Conservation (phyloP, 1,140 invertebrate species). For the Musca domestica region DNA sequence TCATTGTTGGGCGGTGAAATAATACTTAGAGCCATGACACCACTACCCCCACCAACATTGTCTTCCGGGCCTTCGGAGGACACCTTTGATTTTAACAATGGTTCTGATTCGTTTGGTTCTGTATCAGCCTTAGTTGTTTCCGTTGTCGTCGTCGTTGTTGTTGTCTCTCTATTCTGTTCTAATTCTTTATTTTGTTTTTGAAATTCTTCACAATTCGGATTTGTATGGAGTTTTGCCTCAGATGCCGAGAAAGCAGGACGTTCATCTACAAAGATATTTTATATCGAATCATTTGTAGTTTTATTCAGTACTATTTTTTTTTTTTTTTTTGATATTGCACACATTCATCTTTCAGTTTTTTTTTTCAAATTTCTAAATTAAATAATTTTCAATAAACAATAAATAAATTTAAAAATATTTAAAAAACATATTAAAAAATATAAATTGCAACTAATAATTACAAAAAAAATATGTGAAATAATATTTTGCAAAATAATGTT, state of each 20-base stretch:
- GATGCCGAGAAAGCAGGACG: constrained; percentile 56
- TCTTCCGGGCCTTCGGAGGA: background rate
- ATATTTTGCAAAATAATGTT: background rate
- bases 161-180: constrained; percentile 4
- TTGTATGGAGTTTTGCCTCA: constrained; percentile 49
- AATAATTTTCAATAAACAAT: background rate
- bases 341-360: constrained; percentile 1
- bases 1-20: background rate
- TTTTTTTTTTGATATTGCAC: too few relatives aligned
- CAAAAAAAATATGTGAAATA: constrained; percentile 36
- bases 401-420: constrained; percentile 12
- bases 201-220: constrained; percentile 45
- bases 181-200: constrained; percentile 23
- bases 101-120: background rate
- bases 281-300: constrained; percentile 45
- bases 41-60: background rate
- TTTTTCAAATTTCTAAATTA: background rate
- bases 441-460: constrained; percentile 27
- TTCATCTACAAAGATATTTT: constrained; percentile 52
- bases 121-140: constrained; percentile 4
- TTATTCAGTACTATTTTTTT: background rate
- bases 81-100: background rate
- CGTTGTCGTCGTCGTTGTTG: constrained; percentile 1
- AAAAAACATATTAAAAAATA: constrained; percentile 7
- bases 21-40: background rate